Conservation (phyloP, 2,888 invertebrate species). For the Stenolophus ochropezus region DNA sequence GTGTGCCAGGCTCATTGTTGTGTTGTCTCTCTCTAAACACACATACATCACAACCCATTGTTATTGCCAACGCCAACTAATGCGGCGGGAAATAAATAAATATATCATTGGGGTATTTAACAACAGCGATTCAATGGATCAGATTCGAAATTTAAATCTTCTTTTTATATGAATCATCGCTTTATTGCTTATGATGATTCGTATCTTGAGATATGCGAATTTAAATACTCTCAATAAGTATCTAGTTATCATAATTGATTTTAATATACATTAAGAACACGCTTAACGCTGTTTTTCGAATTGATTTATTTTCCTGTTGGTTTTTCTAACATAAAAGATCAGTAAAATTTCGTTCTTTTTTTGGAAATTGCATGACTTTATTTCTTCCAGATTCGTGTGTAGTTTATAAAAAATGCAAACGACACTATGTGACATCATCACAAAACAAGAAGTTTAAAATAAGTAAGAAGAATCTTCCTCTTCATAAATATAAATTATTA, state of each 20-base stretch:
- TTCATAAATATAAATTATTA: too few relatives aligned
- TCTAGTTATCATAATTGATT: background rate
- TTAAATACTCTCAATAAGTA: background rate
- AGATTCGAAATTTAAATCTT: background rate
- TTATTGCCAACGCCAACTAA: conserved; percentile 32
- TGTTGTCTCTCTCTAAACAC: conserved; percentile 34
- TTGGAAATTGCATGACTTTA: too few relatives aligned
- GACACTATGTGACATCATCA: too few relatives aligned
- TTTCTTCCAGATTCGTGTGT: too few relatives aligned
- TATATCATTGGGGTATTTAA: conserved; percentile 38
- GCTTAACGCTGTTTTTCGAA: too few relatives aligned
- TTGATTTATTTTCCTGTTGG: too few relatives aligned
- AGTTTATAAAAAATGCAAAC: too few relatives aligned
- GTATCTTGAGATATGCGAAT: background rate
- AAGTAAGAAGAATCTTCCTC: too few relatives aligned
- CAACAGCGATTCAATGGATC: background rate
- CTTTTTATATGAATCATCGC: background rate
- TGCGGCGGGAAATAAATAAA: conserved; percentile 23
- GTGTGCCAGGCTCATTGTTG: conserved; percentile 30
- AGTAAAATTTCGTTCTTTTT: too few relatives aligned
- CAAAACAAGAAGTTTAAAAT: too few relatives aligned
- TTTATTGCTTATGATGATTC: background rate
- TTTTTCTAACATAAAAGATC: background rate
- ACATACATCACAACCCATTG: conserved; percentile 36
- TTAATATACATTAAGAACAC: too few relatives aligned